These are phyloP conservation scores for Plagiodera versicolora DNA, from an alignment of 2,888 invertebrate genomes.

Conservation along the genomic window DNA sequence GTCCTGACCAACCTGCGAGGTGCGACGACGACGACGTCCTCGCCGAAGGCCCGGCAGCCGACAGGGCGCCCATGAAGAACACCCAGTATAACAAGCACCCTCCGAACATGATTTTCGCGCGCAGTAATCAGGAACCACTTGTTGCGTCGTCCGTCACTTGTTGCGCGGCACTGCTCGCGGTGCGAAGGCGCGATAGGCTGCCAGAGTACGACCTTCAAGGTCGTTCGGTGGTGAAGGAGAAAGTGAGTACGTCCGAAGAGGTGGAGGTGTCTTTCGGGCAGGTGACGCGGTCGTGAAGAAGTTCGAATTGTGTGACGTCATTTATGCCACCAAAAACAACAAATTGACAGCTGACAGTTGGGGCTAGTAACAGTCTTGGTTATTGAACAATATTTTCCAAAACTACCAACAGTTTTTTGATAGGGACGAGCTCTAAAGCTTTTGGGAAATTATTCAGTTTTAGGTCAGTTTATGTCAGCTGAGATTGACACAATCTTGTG, in stretches of 20 bases:
- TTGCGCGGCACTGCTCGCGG: conserved; percentile 16
- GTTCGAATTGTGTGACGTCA: no score
- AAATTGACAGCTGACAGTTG: no score
- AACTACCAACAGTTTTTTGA: no score
- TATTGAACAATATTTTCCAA: no score
- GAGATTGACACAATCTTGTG: no score
- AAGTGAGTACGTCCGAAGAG: conserved; percentile 19
- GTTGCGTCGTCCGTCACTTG: conserved; percentile 2
- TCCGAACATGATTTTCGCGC: conserved; percentile 24
- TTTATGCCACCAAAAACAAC: no score
- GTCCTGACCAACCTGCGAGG: conserved; percentile 19
- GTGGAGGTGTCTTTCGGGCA: neutral
- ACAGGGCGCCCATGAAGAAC: conserved; percentile 32
- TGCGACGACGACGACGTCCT: conserved; percentile 28
- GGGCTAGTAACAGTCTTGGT: no score
- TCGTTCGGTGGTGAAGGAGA: conserved; percentile 30
- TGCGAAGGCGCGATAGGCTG: neutral
- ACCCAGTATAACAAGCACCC: conserved; percentile 30
- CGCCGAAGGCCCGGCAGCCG: conserved; percentile 39
- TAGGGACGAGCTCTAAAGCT: no score
- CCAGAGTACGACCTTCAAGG: conserved; percentile 3
- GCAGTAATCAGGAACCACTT: neutral
- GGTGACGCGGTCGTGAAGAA: no score
- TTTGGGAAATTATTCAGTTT: no score
- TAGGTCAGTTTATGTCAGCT: no score